Base-by-base conservation (phyloP, 2,797 vertebrate species). In the Sparidentex hasta region DNA sequence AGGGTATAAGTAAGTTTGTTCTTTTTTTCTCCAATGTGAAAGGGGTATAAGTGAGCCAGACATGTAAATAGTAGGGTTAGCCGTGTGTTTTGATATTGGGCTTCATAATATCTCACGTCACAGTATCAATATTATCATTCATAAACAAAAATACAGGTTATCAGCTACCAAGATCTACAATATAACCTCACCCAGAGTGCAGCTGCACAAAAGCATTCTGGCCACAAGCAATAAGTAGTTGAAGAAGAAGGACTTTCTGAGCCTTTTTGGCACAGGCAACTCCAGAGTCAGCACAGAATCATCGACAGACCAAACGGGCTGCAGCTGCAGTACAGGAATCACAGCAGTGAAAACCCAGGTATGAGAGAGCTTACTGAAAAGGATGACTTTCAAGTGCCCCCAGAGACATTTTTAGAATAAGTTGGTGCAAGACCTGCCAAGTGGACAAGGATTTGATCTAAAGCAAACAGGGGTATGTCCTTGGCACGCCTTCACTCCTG, bases 371-470 rank as follows among this genome's bases (percentile, higher is more conserved):
- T 3, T 16, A 14, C 23, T 63, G 20, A 41, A 29, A 71, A 44
- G 27, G 52, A 67, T 63, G 43, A 29, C 21, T 21, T 57, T 17
- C 20, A 7, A 27, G 17, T 51, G 9, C 11, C 20, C 46, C 18
- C 3, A 51, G 17, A 33, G 23, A 68, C 11, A 38, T 43, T 72
- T 38, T 68, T 16, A 17, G n/a, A 65, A 58, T 59, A 61, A 12
- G 52, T n/a, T 56, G 65, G 62, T 46, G 20, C 57, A 72, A 48
- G 43, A 65, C 38, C n/a, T 62, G 51, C 29, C 58, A 25, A 56
- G 38, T 69, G 18, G 63, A 74, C 21, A 71, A 61, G 33, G 64
- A 63, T 68, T n/a, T 58, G 38, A 71, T 43, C 27, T 8, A 3
- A 25, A 21, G 20, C 48, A 55, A 13, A 33, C 47, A 21, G 12